Evolutionary conservation across 1,140 invertebrate genomes (phyloP), one percentile per base, ranked within the genome.

Genomic region (Cyphomyrmex costatus): DNA sequence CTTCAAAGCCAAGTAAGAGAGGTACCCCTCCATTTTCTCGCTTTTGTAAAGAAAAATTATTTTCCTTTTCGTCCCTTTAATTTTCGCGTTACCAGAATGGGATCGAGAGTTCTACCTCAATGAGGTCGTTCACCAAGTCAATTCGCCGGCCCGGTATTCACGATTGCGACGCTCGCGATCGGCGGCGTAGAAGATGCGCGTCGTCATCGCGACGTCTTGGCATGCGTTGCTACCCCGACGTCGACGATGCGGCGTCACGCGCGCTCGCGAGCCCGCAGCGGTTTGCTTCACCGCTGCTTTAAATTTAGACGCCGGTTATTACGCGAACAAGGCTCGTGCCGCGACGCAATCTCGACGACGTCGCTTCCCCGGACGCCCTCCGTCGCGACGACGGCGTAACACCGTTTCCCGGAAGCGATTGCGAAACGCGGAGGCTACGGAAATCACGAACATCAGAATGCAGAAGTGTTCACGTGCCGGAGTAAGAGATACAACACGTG

Each of bases 261-360:
- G 85, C 56, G 66, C 88, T 88, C 78, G 61, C 88, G 24, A 61
- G 16, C 36, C 65, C 36, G 33, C 36, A 66, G 33, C 33, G 63
- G 4, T 12, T 65, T 30, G 65, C 65, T 3, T 42, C 66, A 65
- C 2, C 42, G 71, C 30, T 61, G 77, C 24, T 80, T 90, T 90
- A 90, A 90, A 88, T 90, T 90, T 90, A 90, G 89, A 88, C 66
- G 70, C 73, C 60, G 78, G 33, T 86, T 84, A 79, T 90, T 90
- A 90, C 89, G 89, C 89, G 89, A 90, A 77, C 89, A 8, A 71
- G 83, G 21, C 88, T 49, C 63, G 77, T 82, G 53, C 53, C 65
- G 46, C 85, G 77, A 82, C 76, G 76, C 53, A 86, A 86, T 79
- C 77, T 70, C 53, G 63, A 80, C 76, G 63, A 53, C 61, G 61